Conservation (phyloP, 2,888 invertebrate genomes). For the Callosobruchus maculatus region DNA sequence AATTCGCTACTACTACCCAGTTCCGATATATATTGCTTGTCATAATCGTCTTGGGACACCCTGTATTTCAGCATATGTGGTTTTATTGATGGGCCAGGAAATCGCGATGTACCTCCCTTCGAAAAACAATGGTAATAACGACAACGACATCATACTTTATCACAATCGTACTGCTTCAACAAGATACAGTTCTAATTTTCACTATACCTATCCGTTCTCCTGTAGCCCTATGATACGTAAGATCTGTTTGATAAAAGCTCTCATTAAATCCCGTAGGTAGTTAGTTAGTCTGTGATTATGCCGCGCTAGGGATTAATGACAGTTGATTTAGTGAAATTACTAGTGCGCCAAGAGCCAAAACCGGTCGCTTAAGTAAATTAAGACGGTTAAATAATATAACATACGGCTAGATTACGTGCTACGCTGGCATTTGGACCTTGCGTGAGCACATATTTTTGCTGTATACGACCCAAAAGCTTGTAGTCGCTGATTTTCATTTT, state of each 20-base stretch:
- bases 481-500: not conserved
- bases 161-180: not conserved
- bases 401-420: not conserved
- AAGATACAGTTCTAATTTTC: too few relatives aligned
- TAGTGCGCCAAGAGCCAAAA: not conserved
- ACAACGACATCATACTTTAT: not conserved
- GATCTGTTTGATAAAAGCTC: not conserved
- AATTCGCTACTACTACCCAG: too few relatives aligned
- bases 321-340: not conserved
- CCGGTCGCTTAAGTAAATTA: not conserved
- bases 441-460: not conserved
- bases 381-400: not conserved
- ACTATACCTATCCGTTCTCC: not conserved
- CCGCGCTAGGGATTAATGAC: not conserved
- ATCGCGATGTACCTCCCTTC: too few relatives aligned
- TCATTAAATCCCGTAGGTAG: not conserved
- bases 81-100: too few relatives aligned
- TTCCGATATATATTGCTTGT: too few relatives aligned
- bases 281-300: not conserved
- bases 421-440: not conserved
- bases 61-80: too few relatives aligned
- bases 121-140: too few relatives aligned
- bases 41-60: too few relatives aligned
- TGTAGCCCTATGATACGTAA: not conserved
- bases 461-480: not conserved